Conservation (phyloP, 2,888 invertebrate genomes). For the Cheilosia soror region DNA sequence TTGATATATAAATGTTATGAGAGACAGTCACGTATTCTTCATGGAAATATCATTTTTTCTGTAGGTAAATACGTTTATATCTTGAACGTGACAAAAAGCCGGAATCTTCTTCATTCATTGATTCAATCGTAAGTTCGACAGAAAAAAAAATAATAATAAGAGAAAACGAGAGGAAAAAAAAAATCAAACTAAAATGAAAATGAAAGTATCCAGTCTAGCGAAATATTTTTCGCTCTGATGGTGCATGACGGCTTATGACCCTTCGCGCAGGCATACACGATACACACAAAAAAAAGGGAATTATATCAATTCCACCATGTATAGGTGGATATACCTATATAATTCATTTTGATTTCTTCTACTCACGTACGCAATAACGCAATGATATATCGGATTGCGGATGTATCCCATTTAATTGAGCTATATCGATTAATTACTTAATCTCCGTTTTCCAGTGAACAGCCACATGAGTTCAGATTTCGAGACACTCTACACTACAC, state of each 20-base stretch:
- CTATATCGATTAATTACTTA: slow-evolving; percentile 38
- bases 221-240: slow-evolving; percentile 36
- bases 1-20: slow-evolving; percentile 55
- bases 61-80: slow-evolving; percentile 56
- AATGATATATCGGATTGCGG: neutral
- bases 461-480: neutral
- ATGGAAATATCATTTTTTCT: slow-evolving; percentile 58
- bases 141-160: slow-evolving; percentile 3
- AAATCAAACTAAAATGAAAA: slow-evolving; percentile 4
- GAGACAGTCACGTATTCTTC: slow-evolving; percentile 63
- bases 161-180: neutral
- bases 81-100: slow-evolving; percentile 71
- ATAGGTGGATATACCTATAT: slow-evolving; percentile 8
- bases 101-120: slow-evolving; percentile 43
- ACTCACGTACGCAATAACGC: slow-evolving; percentile 36
- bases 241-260: slow-evolving; percentile 18
- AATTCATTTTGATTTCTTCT: slow-evolving; percentile 38
- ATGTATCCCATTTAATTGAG: too few species aligned
- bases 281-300: slow-evolving; percentile 7
- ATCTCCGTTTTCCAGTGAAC: slow-evolving; percentile 3
- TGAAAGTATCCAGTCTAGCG: slow-evolving; percentile 44
- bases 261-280: neutral
- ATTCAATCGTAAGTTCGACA: slow-evolving; percentile 51
- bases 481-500: too few species aligned
- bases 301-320: slow-evolving; percentile 44